Percentiles rank a stretch among this genome's conserved stretches.
These are phyloP conservation scores for Cephus sareptanus DNA, from an alignment of 2,888 invertebrate genomes.

Conservation along the genomic window DNA sequence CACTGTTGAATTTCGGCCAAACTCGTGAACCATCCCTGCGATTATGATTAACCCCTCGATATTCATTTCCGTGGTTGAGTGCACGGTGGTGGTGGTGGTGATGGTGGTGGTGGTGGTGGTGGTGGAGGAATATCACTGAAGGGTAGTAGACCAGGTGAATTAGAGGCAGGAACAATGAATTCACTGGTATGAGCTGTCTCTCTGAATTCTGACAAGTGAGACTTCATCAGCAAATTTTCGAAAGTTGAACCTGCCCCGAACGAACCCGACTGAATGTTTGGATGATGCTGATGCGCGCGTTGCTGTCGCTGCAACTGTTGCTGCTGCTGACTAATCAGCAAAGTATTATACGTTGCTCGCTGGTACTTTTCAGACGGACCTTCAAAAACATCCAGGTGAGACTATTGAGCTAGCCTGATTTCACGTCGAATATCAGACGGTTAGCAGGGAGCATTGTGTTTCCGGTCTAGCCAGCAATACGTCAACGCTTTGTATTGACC, in stretches of 20 bases:
- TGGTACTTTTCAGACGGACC: background rate
- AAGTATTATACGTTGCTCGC: background rate
- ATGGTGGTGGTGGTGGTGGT: no score
- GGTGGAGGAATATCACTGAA: background rate
- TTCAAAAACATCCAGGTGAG: slow-evolving; percentile 9
- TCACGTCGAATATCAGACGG: slow-evolving; percentile 47
- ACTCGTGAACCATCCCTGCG: background rate
- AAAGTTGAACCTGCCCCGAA: background rate
- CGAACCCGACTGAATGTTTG: background rate
- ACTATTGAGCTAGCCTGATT: slow-evolving; percentile 23
- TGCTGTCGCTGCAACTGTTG: no score
- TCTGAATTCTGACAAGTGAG: background rate
- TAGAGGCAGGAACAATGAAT: background rate
- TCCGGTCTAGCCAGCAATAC: slow-evolving; percentile 41
- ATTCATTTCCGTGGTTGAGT: background rate
- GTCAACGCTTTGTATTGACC: slow-evolving; percentile 48
- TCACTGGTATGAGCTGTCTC: background rate
- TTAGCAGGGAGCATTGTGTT: slow-evolving; percentile 37
- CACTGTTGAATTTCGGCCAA: background rate
- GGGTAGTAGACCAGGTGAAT: background rate
- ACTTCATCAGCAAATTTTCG: background rate
- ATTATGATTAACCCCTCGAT: background rate
- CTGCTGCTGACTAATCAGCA: background rate
- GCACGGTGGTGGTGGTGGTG: background rate
- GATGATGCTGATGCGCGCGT: background rate